Evolutionary conservation across 2,113 vertebrate genomes (phyloP).

Genomic region (Ahaetulla prasina): DNA sequence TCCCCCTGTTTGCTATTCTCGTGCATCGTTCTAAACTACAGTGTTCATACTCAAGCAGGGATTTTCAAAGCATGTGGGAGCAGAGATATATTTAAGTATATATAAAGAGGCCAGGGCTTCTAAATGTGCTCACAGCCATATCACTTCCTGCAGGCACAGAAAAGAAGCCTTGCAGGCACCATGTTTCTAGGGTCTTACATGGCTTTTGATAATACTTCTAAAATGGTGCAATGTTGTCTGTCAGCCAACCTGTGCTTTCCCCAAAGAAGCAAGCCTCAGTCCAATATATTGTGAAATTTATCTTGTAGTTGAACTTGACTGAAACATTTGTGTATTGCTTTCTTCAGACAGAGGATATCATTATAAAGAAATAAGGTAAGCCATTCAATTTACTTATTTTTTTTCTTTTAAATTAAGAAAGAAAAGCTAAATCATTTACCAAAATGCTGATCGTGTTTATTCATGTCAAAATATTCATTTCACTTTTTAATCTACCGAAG

Average conservation of each 20-base stretch:
- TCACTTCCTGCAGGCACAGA: not conserved
- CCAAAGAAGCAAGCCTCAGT: not conserved
- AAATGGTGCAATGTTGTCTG: slow-evolving; percentile 8
- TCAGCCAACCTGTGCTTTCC: not conserved
- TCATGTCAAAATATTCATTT: slow-evolving; percentile 1
- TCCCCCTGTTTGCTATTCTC: not conserved
- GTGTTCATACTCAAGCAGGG: not conserved
- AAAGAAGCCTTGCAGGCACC: not conserved
- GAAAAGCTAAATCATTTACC: not conserved
- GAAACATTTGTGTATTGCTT: not conserved
- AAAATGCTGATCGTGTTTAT: not conserved
- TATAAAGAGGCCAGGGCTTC: not conserved
- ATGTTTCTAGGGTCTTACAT: not conserved
- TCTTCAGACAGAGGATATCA: not conserved
- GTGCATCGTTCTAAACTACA: not conserved
- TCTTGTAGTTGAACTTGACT: not conserved
- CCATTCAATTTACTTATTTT: not conserved
- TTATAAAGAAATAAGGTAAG: not conserved
- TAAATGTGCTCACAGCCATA: not conserved
- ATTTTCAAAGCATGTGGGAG: not conserved
- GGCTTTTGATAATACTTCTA: slow-evolving; percentile 11
- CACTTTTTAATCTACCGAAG: not conserved
- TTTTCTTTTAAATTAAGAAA: not conserved
- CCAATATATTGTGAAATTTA: not conserved
- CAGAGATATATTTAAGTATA: not conserved